phyloP scores from a whole-genome alignment of 2,797 vertebrate genomes.

The Emydoidea blandingii region DNA sequence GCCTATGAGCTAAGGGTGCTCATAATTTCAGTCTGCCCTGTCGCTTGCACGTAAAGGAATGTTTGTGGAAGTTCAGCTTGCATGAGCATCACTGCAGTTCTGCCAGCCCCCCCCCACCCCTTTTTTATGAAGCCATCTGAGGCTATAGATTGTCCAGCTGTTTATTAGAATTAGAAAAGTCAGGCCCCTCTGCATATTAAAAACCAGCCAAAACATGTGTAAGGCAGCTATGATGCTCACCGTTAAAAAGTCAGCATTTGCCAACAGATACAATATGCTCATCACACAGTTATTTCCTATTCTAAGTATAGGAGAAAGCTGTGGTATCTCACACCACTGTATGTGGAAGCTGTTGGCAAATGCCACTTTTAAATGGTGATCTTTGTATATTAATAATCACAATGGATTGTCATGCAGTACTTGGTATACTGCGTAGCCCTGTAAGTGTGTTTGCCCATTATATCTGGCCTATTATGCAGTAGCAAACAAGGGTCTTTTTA shows the following conservation, averaged over 20 bases:
- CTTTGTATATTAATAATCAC: not conserved
- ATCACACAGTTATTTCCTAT: not conserved
- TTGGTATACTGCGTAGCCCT: not conserved
- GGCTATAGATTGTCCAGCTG: not conserved
- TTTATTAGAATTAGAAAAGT: not conserved
- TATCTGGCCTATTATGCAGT: not conserved
- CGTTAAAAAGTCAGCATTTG: not conserved
- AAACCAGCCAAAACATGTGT: not conserved
- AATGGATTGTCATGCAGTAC: accelerated
- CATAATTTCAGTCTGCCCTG: not conserved
- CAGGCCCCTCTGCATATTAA: not conserved
- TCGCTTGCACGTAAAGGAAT: not conserved
- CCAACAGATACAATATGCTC: not conserved
- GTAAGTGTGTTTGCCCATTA: not conserved
- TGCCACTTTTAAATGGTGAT: not conserved
- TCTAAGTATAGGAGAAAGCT: not conserved
- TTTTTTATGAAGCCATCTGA: not conserved
- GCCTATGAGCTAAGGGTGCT: not conserved
- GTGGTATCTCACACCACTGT: not conserved
- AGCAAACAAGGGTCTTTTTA: not conserved
- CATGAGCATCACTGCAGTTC: not conserved
- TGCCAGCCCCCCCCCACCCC: not conserved
- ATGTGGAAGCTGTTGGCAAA: not conserved
- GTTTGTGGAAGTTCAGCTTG: not conserved
- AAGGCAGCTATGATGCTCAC: not conserved